phyloP scores from a whole-genome alignment of 2,797 vertebrate genomes.

The Perodicticus potto region DNA sequence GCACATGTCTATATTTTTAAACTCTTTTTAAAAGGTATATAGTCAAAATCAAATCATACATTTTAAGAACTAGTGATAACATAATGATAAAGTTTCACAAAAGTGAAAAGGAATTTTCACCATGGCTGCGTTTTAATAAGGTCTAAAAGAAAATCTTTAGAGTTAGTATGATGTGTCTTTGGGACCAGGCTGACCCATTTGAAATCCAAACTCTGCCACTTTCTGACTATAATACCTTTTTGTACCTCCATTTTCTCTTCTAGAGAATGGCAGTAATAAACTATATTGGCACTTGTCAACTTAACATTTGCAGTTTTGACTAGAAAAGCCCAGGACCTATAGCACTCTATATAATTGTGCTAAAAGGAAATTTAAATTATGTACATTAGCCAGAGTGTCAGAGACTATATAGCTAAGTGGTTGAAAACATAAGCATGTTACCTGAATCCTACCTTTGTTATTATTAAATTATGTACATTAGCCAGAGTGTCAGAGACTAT shows the following conservation, averaged over 20 bases:
- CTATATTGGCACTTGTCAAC: not conserved
- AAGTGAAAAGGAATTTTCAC: not conserved
- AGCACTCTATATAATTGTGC: not conserved
- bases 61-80: not conserved
- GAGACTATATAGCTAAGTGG: not conserved
- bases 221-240: not conserved
- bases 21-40: not conserved
- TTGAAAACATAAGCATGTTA: not conserved
- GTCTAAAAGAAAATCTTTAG: not conserved
- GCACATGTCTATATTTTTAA: conserved; percentile 19
- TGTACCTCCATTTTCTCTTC: not conserved
- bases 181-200: not conserved
- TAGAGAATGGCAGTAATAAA: conserved; percentile 7
- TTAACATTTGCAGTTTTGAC: conserved; percentile 43
- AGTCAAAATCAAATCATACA: not conserved
- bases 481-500: not conserved
- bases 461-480: conserved; percentile 19
- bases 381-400: not conserved
- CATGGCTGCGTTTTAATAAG: conserved; percentile 22
- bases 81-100: conserved; percentile 11
- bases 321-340: not conserved
- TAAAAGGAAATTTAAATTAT: conserved; percentile 5
- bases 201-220: not conserved
- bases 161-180: not conserved
- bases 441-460: not conserved